Percentiles rank a stretch among this genome's conserved stretches.
Evolutionary conservation across 2,113 vertebrate species (phyloP).

Genomic region (Scatophagus argus): DNA sequence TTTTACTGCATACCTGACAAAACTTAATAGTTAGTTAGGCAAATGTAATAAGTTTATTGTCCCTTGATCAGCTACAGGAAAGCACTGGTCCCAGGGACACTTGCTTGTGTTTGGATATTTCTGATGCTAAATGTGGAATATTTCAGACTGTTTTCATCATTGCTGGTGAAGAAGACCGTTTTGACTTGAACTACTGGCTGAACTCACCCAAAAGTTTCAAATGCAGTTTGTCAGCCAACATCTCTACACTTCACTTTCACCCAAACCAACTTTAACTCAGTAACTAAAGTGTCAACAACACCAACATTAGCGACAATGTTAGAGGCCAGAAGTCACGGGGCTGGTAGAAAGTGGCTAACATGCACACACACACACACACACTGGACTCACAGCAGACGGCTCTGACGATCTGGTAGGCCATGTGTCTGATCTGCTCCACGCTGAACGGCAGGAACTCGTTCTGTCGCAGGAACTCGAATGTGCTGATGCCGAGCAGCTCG

Average conservation of each 20-base stretch:
- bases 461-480: conserved; percentile 92
- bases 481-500: conserved; percentile 94
- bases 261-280: neutral
- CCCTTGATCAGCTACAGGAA: too few species aligned
- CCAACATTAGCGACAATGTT: neutral
- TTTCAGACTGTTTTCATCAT: too few species aligned
- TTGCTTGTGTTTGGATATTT: too few species aligned
- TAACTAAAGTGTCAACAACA: neutral
- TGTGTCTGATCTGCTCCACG: conserved; percentile 92
- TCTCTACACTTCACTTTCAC: neutral
- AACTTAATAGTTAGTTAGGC: too few species aligned
- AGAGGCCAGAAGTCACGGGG: neutral
- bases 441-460: conserved; percentile 93
- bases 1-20: too few species aligned
- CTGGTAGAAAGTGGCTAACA: too few species aligned
- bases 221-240: neutral
- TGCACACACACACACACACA: conserved; percentile 28
- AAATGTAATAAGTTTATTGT: too few species aligned
- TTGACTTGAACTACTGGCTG: neutral
- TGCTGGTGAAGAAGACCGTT: too few species aligned
- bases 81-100: too few species aligned
- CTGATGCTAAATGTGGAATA: too few species aligned
- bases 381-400: conserved; percentile 93
- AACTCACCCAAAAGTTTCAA: neutral
- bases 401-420: conserved; percentile 94